phyloP scores from a whole-genome alignment of 2,888 invertebrate genomes.

The Phrixothrix hirtus region DNA sequence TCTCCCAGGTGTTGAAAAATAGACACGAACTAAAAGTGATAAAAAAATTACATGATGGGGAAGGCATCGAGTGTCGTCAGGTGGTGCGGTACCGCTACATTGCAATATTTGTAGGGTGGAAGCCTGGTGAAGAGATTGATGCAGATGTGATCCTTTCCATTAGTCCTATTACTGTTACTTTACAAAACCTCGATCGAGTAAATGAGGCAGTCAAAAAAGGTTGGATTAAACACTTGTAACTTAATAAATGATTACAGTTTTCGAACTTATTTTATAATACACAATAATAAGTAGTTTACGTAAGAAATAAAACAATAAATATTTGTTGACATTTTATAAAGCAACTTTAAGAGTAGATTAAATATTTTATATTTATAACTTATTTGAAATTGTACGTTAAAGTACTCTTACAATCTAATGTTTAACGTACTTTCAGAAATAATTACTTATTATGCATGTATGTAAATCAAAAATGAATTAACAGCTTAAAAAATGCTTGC shows the following conservation, averaged over 20 bases:
- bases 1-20: constrained; percentile 42
- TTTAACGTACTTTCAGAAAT: no score
- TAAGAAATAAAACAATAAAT: no score
- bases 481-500: no score
- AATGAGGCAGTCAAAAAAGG: constrained; percentile 54
- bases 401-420: no score
- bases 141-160: constrained; percentile 49
- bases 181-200: constrained; percentile 55
- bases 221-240: constrained; percentile 23
- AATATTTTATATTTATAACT: no score
- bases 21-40: constrained; percentile 47
- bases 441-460: no score
- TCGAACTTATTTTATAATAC: no score
- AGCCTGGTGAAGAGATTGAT: constrained; percentile 41
- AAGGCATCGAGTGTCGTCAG: constrained; percentile 52
- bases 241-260: not conserved
- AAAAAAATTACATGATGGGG: constrained; percentile 49
- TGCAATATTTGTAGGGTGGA: constrained; percentile 52
- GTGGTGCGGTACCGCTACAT: constrained; percentile 51
- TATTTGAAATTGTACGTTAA: no score
- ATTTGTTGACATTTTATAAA: no score
- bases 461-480: no score
- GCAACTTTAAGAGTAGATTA: no score
- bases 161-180: constrained; percentile 54
- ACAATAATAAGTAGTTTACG: no score